Conservation (phyloP, 2,888 invertebrate genomes). For the Julus scandinavius region DNA sequence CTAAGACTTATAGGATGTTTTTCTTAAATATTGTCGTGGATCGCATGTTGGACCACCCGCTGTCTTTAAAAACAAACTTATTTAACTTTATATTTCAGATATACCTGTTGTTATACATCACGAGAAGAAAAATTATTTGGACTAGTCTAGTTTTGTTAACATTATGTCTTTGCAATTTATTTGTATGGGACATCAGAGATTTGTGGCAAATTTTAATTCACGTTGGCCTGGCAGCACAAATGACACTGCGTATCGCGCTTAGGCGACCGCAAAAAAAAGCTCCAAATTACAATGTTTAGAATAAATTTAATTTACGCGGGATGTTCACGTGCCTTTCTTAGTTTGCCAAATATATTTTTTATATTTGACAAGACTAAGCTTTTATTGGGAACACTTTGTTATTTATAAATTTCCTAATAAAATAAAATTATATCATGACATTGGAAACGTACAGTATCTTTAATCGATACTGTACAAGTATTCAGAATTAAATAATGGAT, state of each 20-base stretch:
- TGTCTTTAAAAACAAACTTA: no score
- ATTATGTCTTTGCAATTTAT: constrained; percentile 55
- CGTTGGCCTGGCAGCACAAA: constrained; percentile 47
- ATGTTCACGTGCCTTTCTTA: constrained; percentile 21
- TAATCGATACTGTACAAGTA: background rate
- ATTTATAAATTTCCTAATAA: background rate
- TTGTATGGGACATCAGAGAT: constrained; percentile 55
- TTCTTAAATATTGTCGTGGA: no score
- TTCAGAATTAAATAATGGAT: background rate
- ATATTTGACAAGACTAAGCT: constrained; percentile 2
- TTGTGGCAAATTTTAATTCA: constrained; percentile 56
- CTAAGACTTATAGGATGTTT: no score
- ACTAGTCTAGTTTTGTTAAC: constrained; percentile 5
- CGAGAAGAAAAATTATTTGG: constrained; percentile 44
- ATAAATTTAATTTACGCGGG: background rate
- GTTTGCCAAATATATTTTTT: background rate
- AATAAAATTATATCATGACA: background rate
- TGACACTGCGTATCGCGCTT: constrained; percentile 51
- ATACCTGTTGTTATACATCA: constrained; percentile 51
- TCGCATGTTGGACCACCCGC: no score
- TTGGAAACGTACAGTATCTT: background rate
- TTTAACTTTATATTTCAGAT: constrained; percentile 55
- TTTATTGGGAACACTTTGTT: background rate
- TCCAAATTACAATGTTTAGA: constrained; percentile 56
- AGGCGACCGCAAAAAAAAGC: constrained; percentile 54